phyloP scores from a whole-genome alignment of 2,797 vertebrate genomes.

The Artibeus lituratus region DNA sequence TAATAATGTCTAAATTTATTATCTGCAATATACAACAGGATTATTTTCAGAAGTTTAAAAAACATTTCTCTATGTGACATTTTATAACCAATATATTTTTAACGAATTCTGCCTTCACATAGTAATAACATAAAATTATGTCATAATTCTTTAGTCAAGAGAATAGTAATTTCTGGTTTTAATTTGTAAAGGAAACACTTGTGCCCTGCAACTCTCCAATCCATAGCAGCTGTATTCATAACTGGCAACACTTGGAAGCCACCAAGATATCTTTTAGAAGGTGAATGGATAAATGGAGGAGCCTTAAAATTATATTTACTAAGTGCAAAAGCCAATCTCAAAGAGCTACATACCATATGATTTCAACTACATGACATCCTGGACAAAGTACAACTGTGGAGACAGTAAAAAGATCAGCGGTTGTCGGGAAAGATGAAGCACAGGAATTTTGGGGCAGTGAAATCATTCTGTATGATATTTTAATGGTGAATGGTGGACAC shows the following conservation, averaged over 20 bases:
- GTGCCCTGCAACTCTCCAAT: neutral
- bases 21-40: neutral
- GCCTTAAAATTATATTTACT: neutral
- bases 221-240: neutral
- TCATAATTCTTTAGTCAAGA: neutral
- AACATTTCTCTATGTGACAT: neutral
- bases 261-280: neutral
- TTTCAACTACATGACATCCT: neutral
- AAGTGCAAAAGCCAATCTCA: neutral
- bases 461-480: neutral
- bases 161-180: neutral
- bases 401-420: neutral
- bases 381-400: neutral
- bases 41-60: slow-evolving; percentile 26
- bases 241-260: neutral
- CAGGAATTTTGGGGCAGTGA: neutral
- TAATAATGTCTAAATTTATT: neutral
- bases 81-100: slow-evolving; percentile 7
- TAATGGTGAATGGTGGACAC: neutral
- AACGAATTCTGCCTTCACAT: neutral
- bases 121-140: neutral
- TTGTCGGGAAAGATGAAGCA: neutral
- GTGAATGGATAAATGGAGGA: neutral
- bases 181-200: neutral
- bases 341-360: neutral